Percentiles rank a stretch among this genome's conserved stretches.
Conservation (phyloP, 2,888 invertebrate species). For the Rhaphigaster nebulosa region DNA sequence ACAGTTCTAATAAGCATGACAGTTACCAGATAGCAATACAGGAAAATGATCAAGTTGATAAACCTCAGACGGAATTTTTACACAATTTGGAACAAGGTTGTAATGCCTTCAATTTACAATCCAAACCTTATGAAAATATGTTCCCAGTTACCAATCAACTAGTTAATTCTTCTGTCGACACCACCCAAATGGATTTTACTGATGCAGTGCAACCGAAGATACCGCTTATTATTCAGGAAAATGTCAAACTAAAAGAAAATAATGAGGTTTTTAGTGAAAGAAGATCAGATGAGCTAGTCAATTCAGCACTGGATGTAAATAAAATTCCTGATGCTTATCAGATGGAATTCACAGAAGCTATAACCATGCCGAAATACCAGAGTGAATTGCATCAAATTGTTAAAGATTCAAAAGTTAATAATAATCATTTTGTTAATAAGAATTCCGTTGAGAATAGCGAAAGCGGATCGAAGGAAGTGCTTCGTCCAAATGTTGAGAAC, state of each 20-base stretch:
- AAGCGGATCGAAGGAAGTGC: background rate
- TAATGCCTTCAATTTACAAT: background rate
- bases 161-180: background rate
- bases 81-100: background rate
- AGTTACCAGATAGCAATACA: background rate
- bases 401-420: background rate
- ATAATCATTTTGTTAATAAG: background rate
- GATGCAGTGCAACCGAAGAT: background rate
- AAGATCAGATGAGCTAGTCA: background rate
- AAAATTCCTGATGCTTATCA: constrained; percentile 39
- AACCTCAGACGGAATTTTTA: background rate
- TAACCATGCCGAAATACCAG: background rate
- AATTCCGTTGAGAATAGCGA: background rate
- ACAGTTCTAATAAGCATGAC: background rate
- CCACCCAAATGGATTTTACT: constrained; percentile 24
- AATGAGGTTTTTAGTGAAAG: background rate
- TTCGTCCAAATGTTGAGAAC: background rate
- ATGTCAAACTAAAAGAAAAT: background rate
- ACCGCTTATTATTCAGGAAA: background rate
- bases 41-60: background rate
- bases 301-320: background rate
- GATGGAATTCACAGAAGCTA: constrained; percentile 59
- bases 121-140: background rate
- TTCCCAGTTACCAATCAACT: background rate
- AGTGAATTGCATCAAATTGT: background rate